Evolutionary conservation across 2,113 vertebrate genomes (phyloP), one percentile per base, ranked within the genome.

Genomic region (Myotis yumanensis): DNA sequence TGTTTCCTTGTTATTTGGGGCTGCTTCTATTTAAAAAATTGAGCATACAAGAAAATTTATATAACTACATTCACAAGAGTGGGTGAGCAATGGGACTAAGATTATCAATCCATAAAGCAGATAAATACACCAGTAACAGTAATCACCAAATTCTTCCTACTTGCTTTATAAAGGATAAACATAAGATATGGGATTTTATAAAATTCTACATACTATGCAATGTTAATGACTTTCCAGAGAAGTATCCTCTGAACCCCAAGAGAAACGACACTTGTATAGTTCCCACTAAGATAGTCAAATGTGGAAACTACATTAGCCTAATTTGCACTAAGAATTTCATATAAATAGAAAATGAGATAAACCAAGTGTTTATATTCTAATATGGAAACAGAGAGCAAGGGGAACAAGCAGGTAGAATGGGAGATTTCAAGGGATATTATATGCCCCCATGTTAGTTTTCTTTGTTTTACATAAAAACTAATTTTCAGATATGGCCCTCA

Each of bases 291-390:
- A 79, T 1, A 35, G 14, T 87, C 69, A 80, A 57, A 59, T 71
- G n/a, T n/a, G 86, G 40, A 91, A 94, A 83, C 7, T 22, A 23
- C 7, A 86, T 69, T 75, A 73, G 43, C 68, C 72, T 89, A 81
- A 89, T 76, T 92, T 77, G 25, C 48, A 54, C 69, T 93, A 95
- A 96, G 82, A 75, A 90, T 88, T 87, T 80, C 30, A 77, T 75
- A 52, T 23, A 92, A 66, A 62, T 57, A 69, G 62, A 77, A 94
- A 96, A 91, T 83, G 32, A 95, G 68, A 95, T 86, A 81, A 96
- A 59, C 32, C 51, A 88, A 48, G n/a, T 83, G 48, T 57, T 68
- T 79, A 35, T 43, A 94, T 66, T 84, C 35, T 57, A 94, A 76
- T 54, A 46, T 3, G 35, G 40, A 95, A 90, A 32, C 37, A 64